Percentiles rank a stretch among this genome's conserved stretches.
Conservation (phyloP, 2,113 vertebrate genomes). For the Ranitomeya variabilis region DNA sequence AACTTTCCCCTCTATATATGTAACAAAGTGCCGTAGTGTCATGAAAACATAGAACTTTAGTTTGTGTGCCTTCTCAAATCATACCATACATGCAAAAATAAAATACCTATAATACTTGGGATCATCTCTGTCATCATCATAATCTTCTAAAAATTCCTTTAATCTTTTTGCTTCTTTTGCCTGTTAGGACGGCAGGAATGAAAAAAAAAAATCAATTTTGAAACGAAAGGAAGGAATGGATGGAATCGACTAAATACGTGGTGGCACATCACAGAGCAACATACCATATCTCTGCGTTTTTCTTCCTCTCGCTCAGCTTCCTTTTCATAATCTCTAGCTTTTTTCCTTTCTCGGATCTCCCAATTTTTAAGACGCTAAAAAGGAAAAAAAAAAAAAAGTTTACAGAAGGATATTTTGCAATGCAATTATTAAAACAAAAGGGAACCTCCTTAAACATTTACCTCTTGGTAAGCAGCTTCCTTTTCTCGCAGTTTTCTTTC, state of each 20-base stretch:
- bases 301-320: slow-evolving; percentile 93
- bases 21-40: no score
- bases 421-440: slow-evolving; percentile 20
- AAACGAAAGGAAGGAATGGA: slow-evolving; percentile 40
- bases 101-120: slow-evolving; percentile 94
- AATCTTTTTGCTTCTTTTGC: slow-evolving; percentile 95
- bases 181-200: slow-evolving; percentile 64
- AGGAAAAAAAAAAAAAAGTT: slow-evolving; percentile 17
- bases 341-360: slow-evolving; percentile 97
- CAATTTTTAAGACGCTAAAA: slow-evolving; percentile 95
- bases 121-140: slow-evolving; percentile 97
- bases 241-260: not conserved
- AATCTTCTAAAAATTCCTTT: slow-evolving; percentile 98
- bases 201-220: slow-evolving; percentile 14
- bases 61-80: no score
- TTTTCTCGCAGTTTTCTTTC: slow-evolving; percentile 95
- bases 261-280: not conserved
- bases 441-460: slow-evolving; percentile 58
- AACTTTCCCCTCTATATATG: no score
- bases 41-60: no score
- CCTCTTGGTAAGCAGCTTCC: slow-evolving; percentile 98
- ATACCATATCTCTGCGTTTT: slow-evolving; percentile 91
- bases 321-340: slow-evolving; percentile 92
- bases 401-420: not conserved
- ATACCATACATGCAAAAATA: no score